Evolutionary conservation across 2,797 vertebrate genomes (phyloP), one percentile per base, ranked within the genome.

Genomic region (Rhynchonycteris naso): DNA sequence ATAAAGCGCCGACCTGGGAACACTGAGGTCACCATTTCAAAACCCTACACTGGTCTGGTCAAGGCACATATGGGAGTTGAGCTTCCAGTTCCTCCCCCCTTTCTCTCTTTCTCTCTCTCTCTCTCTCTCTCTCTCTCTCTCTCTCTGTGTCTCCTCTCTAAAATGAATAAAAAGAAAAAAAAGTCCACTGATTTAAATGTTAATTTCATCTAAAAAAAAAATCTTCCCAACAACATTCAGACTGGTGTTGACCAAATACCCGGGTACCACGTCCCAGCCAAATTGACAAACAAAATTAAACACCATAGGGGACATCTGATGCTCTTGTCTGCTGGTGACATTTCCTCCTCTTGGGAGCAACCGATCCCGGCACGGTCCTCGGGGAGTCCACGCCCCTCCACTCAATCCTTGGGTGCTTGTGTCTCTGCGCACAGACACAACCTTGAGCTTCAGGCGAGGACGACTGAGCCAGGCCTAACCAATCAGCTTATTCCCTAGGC

Each of bases 351-450:
- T 7, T 30, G 54, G 26, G 28, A 33, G 50, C 21, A 74, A n/a
- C 9, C 4, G 2, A 4, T 7, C 11, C 61, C 56, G 30, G 21
- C 26, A 2, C 0, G 4, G 4, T 21, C 52, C n/a, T 4, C 0
- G 12, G 4, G 19, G 30, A 19, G 24, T 3, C 80, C 19, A 1
- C 59, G 22, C 54, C 38, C 22, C 28, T 12, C 59, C 21, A 6
- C 15, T 38, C 22, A 7, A 8, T 22, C 24, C 76, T 61, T 5
- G 7, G 28, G 38, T 12, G 71, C 2, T 1, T 1, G 9, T 14
- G 50, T 61, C 47, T 58, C 28, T 56, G 76, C 2, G 1, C 7
- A 9, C 8, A 21, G 63, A 28, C 12, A 14, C 16, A 59, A 16
- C 74, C 9, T 24, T 28, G 33, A 18, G 12, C 35, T 61, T 56